Evolutionary conservation across 2,797 vertebrate genomes (phyloP).

Genomic region (Myotis vivesi): DNA sequence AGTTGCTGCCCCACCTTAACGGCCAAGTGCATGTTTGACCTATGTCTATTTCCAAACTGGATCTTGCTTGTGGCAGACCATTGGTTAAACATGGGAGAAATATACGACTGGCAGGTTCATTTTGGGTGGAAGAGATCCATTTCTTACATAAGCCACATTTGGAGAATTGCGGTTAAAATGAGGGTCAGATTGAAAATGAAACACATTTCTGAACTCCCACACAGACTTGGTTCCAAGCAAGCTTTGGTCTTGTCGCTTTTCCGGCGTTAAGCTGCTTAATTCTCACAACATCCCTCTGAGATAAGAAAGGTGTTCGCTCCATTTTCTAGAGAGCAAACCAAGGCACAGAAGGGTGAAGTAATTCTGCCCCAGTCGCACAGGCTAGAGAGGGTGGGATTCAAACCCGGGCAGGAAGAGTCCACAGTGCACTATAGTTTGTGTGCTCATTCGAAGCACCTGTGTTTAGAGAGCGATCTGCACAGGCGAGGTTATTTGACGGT

Average conservation of each 20-base stretch:
- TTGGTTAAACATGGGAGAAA: constrained; percentile 8
- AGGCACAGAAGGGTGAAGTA: not conserved
- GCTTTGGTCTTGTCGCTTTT: not conserved
- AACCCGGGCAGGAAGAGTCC: not conserved
- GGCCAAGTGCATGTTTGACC: not conserved
- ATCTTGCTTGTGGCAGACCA: not conserved
- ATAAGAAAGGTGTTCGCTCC: not conserved
- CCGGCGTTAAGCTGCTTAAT: not conserved
- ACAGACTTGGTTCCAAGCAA: not conserved
- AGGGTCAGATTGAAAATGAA: not conserved
- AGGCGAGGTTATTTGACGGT: not conserved
- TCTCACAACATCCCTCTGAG: not conserved
- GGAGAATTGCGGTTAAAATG: not conserved
- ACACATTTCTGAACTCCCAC: not conserved
- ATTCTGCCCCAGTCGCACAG: not conserved
- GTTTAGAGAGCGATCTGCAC: not conserved
- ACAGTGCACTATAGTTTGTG: not conserved
- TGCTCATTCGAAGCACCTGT: not conserved
- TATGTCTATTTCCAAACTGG: not conserved
- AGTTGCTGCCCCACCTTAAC: not conserved
- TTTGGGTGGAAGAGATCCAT: not conserved
- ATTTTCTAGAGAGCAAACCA: not conserved
- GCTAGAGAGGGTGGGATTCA: not conserved
- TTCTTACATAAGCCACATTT: not conserved
- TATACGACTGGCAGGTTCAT: not conserved